phyloP scores from a whole-genome alignment of 2,888 invertebrate species.

The Patella ulyssiponensis region DNA sequence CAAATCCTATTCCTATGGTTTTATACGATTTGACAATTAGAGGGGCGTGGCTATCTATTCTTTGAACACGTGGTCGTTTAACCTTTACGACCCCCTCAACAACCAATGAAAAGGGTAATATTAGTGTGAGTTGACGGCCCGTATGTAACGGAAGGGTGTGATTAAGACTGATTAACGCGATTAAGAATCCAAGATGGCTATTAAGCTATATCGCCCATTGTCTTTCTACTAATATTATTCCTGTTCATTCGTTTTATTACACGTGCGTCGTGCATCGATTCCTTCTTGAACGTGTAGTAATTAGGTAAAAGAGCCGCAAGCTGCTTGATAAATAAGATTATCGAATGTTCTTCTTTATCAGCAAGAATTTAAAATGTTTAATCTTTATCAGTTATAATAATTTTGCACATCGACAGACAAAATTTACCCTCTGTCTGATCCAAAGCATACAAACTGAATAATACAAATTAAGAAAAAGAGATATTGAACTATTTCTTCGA shows the following conservation, averaged over 20 bases:
- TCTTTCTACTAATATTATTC: too few relatives aligned
- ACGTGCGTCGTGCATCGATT: too few relatives aligned
- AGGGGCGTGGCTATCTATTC: background rate
- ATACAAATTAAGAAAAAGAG: too few relatives aligned
- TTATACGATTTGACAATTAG: background rate
- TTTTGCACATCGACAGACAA: slow-evolving; percentile 4
- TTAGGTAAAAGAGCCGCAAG: background rate
- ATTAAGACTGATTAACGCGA: background rate
- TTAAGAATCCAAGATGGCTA: too few relatives aligned
- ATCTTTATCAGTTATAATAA: background rate
- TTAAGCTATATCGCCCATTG: too few relatives aligned
- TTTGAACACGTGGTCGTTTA: background rate
- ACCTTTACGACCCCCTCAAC: background rate
- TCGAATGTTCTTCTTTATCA: too few relatives aligned
- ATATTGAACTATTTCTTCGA: too few relatives aligned
- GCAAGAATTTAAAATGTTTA: too few relatives aligned
- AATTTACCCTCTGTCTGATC: background rate
- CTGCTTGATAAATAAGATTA: background rate
- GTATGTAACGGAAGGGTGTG: background rate
- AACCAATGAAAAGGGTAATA: background rate
- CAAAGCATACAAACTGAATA: too few relatives aligned
- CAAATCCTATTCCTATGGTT: background rate
- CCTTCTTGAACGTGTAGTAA: too few relatives aligned
- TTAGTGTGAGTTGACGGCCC: background rate
- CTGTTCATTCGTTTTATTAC: too few relatives aligned